These are phyloP conservation scores for Channa striata DNA, from an alignment of 2,797 vertebrate species.

Conservation along the genomic window DNA sequence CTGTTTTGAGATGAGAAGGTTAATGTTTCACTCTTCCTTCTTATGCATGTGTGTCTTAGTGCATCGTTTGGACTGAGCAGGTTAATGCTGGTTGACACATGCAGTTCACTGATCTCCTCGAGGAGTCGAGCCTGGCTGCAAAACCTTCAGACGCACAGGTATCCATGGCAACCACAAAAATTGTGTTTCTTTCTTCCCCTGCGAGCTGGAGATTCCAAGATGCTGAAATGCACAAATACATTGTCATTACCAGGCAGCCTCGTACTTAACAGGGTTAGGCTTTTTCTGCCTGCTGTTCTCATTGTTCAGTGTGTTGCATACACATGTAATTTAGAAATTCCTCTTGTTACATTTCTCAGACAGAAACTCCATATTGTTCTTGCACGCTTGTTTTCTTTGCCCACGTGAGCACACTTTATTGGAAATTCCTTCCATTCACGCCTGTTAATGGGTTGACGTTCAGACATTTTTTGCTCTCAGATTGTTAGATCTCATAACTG, in stretches of 20 bases:
- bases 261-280: constrained; percentile 78
- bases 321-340: constrained; percentile 74
- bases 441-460: constrained; percentile 28
- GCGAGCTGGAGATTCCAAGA: constrained; percentile 75
- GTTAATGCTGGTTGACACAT: constrained; percentile 84
- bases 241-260: constrained; percentile 80
- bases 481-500: constrained; percentile 32
- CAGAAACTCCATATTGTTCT: constrained; percentile 58
- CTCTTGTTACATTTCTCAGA: constrained; percentile 56
- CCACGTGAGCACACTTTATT: constrained; percentile 23
- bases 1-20: constrained; percentile 44
- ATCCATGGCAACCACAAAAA: constrained; percentile 85
- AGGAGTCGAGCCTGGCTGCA: constrained; percentile 78
- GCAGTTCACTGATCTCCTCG: constrained; percentile 82
- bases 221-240: constrained; percentile 83
- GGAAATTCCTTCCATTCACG: constrained; percentile 29
- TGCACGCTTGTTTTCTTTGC: constrained; percentile 34
- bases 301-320: constrained; percentile 65
- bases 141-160: constrained; percentile 80
- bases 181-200: constrained; percentile 72
- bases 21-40: constrained; percentile 60
- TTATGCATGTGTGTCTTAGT: constrained; percentile 57
- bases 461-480: constrained; percentile 27
- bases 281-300: constrained; percentile 67
- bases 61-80: constrained; percentile 74